phyloP scores from a whole-genome alignment of 2,888 invertebrate species.

The Pachydiplax longipennis region DNA sequence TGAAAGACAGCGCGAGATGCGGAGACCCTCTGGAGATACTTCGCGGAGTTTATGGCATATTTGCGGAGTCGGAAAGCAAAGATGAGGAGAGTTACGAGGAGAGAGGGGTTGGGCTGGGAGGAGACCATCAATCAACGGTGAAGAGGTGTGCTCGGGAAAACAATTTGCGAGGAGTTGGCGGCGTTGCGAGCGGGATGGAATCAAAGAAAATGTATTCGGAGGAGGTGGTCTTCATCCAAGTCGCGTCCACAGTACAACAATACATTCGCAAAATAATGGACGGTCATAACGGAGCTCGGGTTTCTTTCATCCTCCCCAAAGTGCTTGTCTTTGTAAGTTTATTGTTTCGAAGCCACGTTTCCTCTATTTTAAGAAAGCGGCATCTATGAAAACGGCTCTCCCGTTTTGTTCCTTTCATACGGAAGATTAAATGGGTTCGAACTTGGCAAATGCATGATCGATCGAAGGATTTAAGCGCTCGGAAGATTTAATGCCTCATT shows the following conservation, averaged over 20 bases:
- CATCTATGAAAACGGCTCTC: too few species aligned
- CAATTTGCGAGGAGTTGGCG: conserved; percentile 32
- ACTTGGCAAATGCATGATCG: too few species aligned
- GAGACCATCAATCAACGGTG: conserved; percentile 11
- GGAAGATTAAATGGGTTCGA: too few species aligned
- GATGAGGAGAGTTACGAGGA: background rate
- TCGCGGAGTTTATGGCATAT: conserved; percentile 29
- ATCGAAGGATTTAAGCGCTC: too few species aligned
- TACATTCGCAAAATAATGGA: background rate
- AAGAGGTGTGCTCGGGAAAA: conserved; percentile 13
- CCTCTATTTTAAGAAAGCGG: too few species aligned
- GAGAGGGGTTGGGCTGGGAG: background rate
- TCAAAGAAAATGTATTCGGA: background rate
- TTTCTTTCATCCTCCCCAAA: background rate
- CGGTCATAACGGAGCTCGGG: background rate
- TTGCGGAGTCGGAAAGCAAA: background rate
- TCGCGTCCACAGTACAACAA: background rate
- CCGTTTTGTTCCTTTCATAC: too few species aligned
- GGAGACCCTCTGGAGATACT: background rate
- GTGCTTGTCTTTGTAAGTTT: background rate
- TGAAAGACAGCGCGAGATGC: background rate
- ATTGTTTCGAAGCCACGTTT: background rate
- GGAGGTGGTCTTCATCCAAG: background rate
- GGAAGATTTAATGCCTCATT: too few species aligned
- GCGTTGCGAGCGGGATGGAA: background rate